Base-by-base conservation (phyloP, 1,140 invertebrate species). In the Ceratosolen solmsi region DNA sequence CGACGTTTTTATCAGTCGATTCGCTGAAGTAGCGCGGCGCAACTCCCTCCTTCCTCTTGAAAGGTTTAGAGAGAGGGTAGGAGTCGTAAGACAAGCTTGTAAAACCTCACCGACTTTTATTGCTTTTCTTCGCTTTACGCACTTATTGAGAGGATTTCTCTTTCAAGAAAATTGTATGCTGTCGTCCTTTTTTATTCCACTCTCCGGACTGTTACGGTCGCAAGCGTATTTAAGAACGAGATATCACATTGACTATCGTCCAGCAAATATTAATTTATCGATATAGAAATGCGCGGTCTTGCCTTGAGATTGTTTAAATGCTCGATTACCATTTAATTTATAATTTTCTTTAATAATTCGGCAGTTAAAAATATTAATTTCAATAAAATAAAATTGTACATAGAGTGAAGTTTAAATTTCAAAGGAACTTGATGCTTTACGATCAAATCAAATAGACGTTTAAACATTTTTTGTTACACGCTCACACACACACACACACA, bases 1-100 rank as follows among this genome's bases (percentile, higher is more conserved):
- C 27, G 78, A 41, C 54, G 80, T 82, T 82, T 81, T 82, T 82
- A 82, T 77, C 80, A 51, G 81, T 30, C 58, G 81, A 78, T 78
- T 65, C 70, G 74, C 41, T 49, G 46, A 63, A 51, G 73, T 33
- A 56, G 73, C 71, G 15, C 36, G 11, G 11, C 54, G 30, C 63
- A 15, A 60, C 54, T 13, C 36, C 60, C 54, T 72, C 54, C 58
- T 41, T 46, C 36, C 15, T 41, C 49, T 71, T 33, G 71, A 81
- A 75, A 54, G 72, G 80, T 82, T 76, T 71, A 58, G 27, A 30
- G 75, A 56, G 54, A 78, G 65, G 79, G 71, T 36, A 36, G 46
- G 46, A 41, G 25, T 70, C 76, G 60, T 75, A 81, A 71, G 73
- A 82, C 63, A 71, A 82, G 80, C 73, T 82, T 82, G 80, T 82